Base-by-base conservation (phyloP, 2,113 vertebrate species). In the Campylomormyrus tamandua region DNA sequence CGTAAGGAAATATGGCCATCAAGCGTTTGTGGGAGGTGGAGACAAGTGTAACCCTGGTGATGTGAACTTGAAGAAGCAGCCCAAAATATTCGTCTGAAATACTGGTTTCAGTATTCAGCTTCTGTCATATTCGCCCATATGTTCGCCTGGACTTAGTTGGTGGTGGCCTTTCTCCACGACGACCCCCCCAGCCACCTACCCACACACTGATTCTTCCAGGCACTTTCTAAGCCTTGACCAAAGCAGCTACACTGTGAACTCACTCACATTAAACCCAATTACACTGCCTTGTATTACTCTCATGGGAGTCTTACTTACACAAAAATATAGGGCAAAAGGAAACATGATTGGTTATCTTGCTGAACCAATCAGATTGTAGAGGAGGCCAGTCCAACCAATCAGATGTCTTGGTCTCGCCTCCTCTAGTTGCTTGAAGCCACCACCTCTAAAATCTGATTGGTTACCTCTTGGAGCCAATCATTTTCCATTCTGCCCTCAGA, bases 201-300 rank as follows among this genome's bases (percentile, higher is more conserved):
- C 8, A 11, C 8, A 19, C 39, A 3, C 50, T 2, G 9, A 42
- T 39, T 31, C 31, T 53, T 39, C 49, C 50, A 53, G 50, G 52
- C 49, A 42, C 42, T 66, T 39, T 62, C 50, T n/a, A 88, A 74
- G n/a, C 74, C 87, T 83, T 52, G 52, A 88, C 50, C 87, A 52
- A 88, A 27, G n/a, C 56, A n/a, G n/a, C n/a, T 19, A 48, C 70
- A 42, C 87, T 56, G n/a, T 49, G 48, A 70, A n/a, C 27, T 83
- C 87, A 83, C 19, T 58, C 58, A 31, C 70, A 80, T 90, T 83
- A 58, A 53, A 46, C 50, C 70, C 50, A 87, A 90, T 88, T 83
- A 88, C 39, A 42, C 31, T 50, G 17, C 56, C 70, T 50, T 83
- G 52, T 50, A 83, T 88, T 90, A 58, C 0, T 2, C 56, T 62